A percentile compares a stretch with the other conserved stretches of the same genome.
Conservation (phyloP, 2,888 invertebrate species). For the Pterostichus niger region DNA sequence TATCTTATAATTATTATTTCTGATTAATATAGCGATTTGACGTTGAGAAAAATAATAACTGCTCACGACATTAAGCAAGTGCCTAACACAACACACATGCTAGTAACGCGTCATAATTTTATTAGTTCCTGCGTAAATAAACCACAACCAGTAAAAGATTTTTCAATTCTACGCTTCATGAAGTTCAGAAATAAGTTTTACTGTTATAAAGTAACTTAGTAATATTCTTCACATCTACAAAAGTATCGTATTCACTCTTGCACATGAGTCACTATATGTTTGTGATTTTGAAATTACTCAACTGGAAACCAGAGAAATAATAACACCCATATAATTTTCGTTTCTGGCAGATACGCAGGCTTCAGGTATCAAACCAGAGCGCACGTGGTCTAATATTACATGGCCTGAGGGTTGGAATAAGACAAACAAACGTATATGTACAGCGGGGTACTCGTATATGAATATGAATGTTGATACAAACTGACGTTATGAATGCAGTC, state of each 20-base stretch:
- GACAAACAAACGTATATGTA: background rate
- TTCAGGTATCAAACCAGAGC: background rate
- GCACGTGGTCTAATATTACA: conserved; percentile 24
- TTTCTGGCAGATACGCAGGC: conserved; percentile 10
- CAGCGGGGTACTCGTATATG: background rate
- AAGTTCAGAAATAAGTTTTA: conserved; percentile 46
- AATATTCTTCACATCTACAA: conserved; percentile 7
- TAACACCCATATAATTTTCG: conserved; percentile 38
- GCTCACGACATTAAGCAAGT: background rate
- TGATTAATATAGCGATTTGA: background rate
- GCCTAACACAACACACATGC: background rate
- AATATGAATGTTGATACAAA: background rate
- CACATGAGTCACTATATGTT: conserved; percentile 28
- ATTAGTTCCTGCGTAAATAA: conserved; percentile 40
- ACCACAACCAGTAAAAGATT: conserved; percentile 21
- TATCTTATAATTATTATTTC: background rate
- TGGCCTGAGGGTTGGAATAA: background rate
- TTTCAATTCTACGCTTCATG: conserved; percentile 53
- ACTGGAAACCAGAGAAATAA: conserved; percentile 45
- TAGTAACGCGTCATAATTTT: conserved; percentile 13
- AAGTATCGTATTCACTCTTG: conserved; percentile 51
- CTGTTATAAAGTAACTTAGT: conserved; percentile 15
- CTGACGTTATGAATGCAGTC: background rate
- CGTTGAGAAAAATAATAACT: background rate
- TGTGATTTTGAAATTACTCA: conserved; percentile 33